A percentile compares a stretch with the other conserved stretches of the same genome.
phyloP scores from a whole-genome alignment of 2,888 invertebrate species.

The Caenorhabditis angaria region DNA sequence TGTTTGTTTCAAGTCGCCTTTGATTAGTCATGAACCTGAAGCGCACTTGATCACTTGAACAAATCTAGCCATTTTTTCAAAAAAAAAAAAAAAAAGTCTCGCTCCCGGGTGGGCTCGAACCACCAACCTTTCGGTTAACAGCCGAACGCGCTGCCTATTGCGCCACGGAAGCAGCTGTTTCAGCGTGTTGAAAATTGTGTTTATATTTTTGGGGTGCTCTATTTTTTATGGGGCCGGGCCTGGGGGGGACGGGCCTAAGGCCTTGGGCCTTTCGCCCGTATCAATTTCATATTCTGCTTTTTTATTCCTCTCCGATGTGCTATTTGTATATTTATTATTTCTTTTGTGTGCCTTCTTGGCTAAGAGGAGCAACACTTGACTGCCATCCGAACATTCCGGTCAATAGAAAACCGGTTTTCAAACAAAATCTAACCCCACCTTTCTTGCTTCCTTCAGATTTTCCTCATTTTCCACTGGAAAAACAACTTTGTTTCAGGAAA shows the following conservation, averaged over 20 bases:
- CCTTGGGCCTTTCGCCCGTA: no score
- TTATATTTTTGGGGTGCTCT: no score
- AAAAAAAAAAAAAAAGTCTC: slow-evolving; percentile 26
- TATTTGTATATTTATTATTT: slow-evolving; percentile 8
- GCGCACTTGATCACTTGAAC: not conserved
- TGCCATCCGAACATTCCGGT: slow-evolving; percentile 4
- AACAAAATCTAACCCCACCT: no score
- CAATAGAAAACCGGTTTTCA: slow-evolving; percentile 29
- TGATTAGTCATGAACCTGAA: slow-evolving; percentile 2
- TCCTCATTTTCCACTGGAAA: not conserved
- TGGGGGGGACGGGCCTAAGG: no score
- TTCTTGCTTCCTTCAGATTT: not conserved
- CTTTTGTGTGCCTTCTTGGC: slow-evolving; percentile 12
- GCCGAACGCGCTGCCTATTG: slow-evolving; percentile 80
- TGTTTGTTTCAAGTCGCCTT: not conserved
- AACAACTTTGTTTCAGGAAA: not conserved
- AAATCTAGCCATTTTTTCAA: not conserved
- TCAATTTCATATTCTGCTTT: not conserved
- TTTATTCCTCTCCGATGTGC: not conserved
- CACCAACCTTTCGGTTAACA: slow-evolving; percentile 71
- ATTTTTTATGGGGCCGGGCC: no score
- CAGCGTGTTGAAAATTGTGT: no score
- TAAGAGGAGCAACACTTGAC: not conserved
- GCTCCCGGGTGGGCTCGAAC: slow-evolving; percentile 69
- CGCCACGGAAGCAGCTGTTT: slow-evolving; percentile 63